Evolutionary conservation across 2,888 invertebrate genomes (phyloP), one percentile per base, ranked within the genome.

Genomic region (Amphipyra tragopoginis): DNA sequence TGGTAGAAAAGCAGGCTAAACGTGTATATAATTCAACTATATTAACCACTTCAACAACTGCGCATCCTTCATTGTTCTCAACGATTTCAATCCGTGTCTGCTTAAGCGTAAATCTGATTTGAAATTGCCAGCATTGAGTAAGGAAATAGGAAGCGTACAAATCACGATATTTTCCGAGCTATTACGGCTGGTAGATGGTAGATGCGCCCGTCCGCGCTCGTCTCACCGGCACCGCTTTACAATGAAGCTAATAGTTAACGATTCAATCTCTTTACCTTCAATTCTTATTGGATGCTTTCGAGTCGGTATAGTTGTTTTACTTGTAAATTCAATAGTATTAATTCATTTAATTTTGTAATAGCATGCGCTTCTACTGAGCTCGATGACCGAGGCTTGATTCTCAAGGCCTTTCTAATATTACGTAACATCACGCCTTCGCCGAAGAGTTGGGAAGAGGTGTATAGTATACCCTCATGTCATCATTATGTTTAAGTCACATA

Each of bases 101-200:
- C 43, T 57, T 52, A 52, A 39, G 48, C 42, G 57, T 68, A 51
- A 67, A 70, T 69, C 53, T 15, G 38, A 69, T 64, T 57, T 56
- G 38, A 65, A 67, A 72, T 72, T 72, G 47, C 53, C 50, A 51
- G 55, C 26, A 60, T 60, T 47, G 54, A 63, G 39, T 49, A 59
- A 78, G 49, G 48, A 62, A 61, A 57, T 49, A 62, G 42, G 58
- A 51, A 76, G 49, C 53, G 68, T 69, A 77, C 67, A 72, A 84
- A 81, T 71, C 71, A 76, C 55, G 75, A 80, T 78, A 84, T 84
- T 84, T 84, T 82, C 83, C 77, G 53, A 75, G 67, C 76, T 78
- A 78, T 82, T 82, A 70, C 60, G 59, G 43, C 55, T 70, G 57
- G 42, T 63, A 54, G 64, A 58, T 70, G 57, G 42, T 63, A 54